phyloP scores from a whole-genome alignment of 2,113 vertebrate species.

The Atlantisia rogersi region DNA sequence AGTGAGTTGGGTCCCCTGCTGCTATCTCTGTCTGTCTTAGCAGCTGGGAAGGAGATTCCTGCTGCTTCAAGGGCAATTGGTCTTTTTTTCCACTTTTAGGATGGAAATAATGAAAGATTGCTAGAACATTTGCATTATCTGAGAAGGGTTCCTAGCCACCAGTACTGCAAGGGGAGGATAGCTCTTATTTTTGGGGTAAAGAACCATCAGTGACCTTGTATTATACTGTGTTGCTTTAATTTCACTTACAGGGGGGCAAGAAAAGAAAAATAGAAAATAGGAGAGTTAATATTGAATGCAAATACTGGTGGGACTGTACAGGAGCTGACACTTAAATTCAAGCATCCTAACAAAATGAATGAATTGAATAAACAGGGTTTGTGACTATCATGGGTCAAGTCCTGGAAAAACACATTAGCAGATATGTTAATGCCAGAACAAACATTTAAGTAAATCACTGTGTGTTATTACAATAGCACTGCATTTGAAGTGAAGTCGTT shows the following conservation, averaged over 20 bases:
- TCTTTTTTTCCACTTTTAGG: not conserved
- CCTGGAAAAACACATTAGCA: conserved; percentile 17
- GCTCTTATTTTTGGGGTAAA: not conserved
- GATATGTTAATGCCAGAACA: conserved; percentile 5
- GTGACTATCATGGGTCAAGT: conserved; percentile 14
- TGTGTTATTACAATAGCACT: not conserved
- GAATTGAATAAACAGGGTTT: conserved; percentile 14
- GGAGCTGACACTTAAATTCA: not conserved
- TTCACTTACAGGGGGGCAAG: not conserved
- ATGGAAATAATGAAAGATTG: not conserved
- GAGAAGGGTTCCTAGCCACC: not conserved
- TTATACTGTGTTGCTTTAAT: not conserved
- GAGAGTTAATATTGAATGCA: not conserved
- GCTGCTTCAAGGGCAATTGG: not conserved
- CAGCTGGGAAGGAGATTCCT: conserved; percentile 19
- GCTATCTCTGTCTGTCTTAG: not conserved
- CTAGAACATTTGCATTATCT: not conserved
- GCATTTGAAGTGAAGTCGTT: not conserved
- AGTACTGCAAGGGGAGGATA: not conserved
- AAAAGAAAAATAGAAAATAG: not conserved
- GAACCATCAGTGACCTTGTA: not conserved
- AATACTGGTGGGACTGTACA: not conserved
- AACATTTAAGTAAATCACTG: conserved; percentile 27
- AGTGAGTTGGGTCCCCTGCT: conserved; percentile 1
- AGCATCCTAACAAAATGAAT: not conserved